These are phyloP conservation scores for Drosophila kikkawai DNA, from an alignment of 1,140 invertebrate genomes.

Conservation along the genomic window DNA sequence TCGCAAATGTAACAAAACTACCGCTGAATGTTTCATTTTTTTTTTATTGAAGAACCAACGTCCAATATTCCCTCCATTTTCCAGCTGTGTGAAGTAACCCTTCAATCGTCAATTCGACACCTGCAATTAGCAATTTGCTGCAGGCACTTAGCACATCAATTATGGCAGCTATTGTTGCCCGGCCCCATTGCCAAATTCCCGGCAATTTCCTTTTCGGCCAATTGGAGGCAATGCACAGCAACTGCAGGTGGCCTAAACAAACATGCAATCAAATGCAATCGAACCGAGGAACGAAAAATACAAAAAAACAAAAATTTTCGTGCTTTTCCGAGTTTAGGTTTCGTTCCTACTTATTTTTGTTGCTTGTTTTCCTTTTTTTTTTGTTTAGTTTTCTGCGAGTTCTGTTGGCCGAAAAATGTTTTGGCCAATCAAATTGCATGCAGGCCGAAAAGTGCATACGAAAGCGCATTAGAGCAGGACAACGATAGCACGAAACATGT, in stretches of 20 bases:
- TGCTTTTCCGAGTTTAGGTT: constrained; percentile 50
- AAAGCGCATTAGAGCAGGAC: constrained; percentile 81
- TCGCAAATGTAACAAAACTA: constrained; percentile 10
- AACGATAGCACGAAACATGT: constrained; percentile 76
- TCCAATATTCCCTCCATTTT: constrained; percentile 22
- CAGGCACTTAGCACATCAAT: constrained; percentile 62
- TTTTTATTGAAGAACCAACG: neutral
- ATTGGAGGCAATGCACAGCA: constrained; percentile 55
- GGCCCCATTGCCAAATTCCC: constrained; percentile 53
- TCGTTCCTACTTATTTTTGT: constrained; percentile 4
- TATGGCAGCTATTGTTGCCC: constrained; percentile 49
- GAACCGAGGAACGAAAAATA: constrained; percentile 37
- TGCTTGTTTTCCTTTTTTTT: neutral
- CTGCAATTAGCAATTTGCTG: constrained; percentile 63
- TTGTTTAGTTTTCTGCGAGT: constrained; percentile 7
- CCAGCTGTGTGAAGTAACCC: constrained; percentile 41
- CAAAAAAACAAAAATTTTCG: constrained; percentile 37
- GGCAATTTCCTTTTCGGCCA: constrained; percentile 66
- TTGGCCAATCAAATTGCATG: constrained; percentile 79
- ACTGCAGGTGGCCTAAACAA: constrained; percentile 49
- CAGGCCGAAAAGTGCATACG: constrained; percentile 78
- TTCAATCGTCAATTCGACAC: constrained; percentile 64
- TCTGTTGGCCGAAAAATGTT: constrained; percentile 71
- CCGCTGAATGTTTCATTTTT: neutral
- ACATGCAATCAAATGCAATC: constrained; percentile 83